Evolutionary conservation across 2,113 vertebrate genomes (phyloP).

Genomic region (Mesitornis unicolor): DNA sequence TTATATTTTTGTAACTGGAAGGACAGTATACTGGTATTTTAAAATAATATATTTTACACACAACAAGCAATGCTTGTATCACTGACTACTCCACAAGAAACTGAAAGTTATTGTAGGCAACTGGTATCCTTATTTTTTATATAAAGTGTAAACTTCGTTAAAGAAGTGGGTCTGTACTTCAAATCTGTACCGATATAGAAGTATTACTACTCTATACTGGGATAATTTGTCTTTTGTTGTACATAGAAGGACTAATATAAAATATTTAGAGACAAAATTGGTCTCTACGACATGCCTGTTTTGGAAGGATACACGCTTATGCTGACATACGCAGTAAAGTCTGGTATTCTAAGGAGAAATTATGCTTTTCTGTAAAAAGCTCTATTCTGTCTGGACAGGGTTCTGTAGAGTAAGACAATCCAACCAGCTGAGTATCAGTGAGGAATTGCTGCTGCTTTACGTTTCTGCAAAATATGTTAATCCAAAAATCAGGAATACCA

Average conservation of each 20-base stretch:
- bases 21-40: conserved; percentile 20
- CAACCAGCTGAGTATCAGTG: not conserved
- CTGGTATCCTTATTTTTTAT: conserved; percentile 50
- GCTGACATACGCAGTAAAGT: not conserved
- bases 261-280: conserved; percentile 58
- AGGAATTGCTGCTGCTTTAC: not conserved
- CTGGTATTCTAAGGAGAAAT: not conserved
- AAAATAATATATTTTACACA: conserved; percentile 22
- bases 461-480: not conserved
- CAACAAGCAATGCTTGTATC: conserved; percentile 7
- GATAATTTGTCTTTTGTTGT: conserved; percentile 33
- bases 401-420: not conserved
- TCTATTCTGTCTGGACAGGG: not conserved
- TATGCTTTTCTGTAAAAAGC: not conserved
- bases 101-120: not conserved
- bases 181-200: conserved; percentile 36
- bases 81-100: not conserved
- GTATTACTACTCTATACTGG: conserved; percentile 26
- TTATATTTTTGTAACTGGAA: conserved; percentile 54
- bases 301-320: not conserved
- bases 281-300: not conserved
- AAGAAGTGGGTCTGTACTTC: conserved; percentile 68
- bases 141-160: conserved; percentile 66
- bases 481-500: not conserved
- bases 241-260: conserved; percentile 44